Conservation (phyloP, 2,888 invertebrate genomes). For the Anthoptus insignis region DNA sequence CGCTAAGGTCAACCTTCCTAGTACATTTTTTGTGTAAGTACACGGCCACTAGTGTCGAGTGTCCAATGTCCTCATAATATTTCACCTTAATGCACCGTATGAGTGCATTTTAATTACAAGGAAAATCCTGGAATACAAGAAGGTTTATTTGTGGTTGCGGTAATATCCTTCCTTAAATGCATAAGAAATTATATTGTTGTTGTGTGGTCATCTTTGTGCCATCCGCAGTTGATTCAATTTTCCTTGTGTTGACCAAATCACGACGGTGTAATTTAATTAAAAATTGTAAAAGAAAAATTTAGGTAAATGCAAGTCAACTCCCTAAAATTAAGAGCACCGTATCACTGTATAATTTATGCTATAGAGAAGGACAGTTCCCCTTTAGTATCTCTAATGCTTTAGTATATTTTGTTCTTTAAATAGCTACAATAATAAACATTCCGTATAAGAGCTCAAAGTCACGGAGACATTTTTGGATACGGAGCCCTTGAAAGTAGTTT, state of each 20-base stretch:
- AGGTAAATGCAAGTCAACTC: no score
- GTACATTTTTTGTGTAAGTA: conserved; percentile 11
- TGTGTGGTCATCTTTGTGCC: not conserved
- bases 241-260: no score
- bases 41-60: conserved; percentile 7
- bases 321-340: no score
- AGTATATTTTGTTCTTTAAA: no score
- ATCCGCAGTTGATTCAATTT: not conserved
- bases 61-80: conserved; percentile 22
- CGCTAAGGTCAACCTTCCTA: conserved; percentile 17
- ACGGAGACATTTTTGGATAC: no score
- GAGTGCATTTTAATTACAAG: conserved; percentile 9
- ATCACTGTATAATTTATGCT: no score
- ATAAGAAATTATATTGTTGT: not conserved
- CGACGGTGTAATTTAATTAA: no score
- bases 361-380: no score
- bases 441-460: no score
- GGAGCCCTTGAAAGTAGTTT: not conserved
- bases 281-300: no score
- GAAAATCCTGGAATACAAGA: conserved; percentile 2
- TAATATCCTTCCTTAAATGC: not conserved
- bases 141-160: not conserved
- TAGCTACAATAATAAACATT: no score
- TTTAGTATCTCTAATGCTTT: no score
- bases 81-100: conserved; percentile 9